These are phyloP conservation scores for Brachionus angularis DNA, from an alignment of 1,140 invertebrate genomes.

Conservation along the genomic window DNA sequence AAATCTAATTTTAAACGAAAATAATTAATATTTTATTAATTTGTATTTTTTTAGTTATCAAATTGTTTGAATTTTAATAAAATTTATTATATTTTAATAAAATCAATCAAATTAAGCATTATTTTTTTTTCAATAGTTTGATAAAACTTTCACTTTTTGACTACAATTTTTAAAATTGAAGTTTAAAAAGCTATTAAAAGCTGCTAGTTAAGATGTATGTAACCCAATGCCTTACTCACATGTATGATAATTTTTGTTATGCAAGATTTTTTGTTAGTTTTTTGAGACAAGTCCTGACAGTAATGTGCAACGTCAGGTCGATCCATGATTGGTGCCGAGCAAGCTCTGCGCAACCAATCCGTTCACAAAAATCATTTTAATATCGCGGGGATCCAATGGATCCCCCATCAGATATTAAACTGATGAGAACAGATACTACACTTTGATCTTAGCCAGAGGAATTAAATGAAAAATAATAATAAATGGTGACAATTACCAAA, in stretches of 20 bases:
- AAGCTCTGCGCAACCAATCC: constrained; percentile 28
- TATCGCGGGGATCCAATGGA: background rate
- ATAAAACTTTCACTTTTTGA: no score
- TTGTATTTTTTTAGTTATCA: constrained; percentile 3
- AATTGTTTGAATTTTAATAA: background rate
- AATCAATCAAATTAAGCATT: no score
- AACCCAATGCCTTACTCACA: no score
- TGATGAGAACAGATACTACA: constrained; percentile 1
- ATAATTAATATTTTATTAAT: constrained; percentile 39
- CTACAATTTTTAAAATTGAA: no score
- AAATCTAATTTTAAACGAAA: constrained; percentile 47
- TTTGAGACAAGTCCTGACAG: background rate
- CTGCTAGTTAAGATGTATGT: no score
- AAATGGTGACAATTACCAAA: no score
- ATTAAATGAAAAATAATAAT: background rate
- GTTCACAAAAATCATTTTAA: background rate
- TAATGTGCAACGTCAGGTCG: background rate
- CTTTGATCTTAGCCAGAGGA: background rate
- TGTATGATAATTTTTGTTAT: no score
- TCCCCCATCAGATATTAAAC: background rate
- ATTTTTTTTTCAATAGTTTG: no score
- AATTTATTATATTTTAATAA: background rate
- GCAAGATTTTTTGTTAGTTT: no score
- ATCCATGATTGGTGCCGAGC: constrained; percentile 23
- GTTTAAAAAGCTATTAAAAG: background rate